Evolutionary conservation across 2,113 vertebrate species (phyloP), one percentile per base, ranked within the genome.

Genomic region (Reinhardtius hippoglossoides): DNA sequence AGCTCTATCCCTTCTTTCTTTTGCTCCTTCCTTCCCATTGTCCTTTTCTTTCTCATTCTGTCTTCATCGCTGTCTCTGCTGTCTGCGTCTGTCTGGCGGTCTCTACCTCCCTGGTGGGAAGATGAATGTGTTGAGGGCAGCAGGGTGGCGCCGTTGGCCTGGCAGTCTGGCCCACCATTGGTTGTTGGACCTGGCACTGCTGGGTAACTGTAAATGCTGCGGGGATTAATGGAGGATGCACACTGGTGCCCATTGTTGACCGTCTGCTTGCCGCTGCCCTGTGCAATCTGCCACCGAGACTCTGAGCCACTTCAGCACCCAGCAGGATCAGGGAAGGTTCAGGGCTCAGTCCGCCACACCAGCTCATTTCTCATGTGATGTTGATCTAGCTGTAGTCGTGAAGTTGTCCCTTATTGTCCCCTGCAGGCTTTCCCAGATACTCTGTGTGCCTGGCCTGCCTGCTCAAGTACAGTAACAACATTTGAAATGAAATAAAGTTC

Each of bases 221-320:
- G 40, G 91, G 91, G 89, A 93, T 92, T 93, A 91, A 93, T 90
- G 84, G 84, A 85, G 78, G 85, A 86, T 87, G 83, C 89, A 89
- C 82, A 86, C 87, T 89, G 88, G 70, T 87, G 84, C 81, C 82
- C 87, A 90, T 92, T 92, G 90, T 92, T 85, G 79, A 83, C 72
- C 82, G 80, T 90, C 92, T 91, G 87, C 87, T 85, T 35, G 37
- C 62, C 58, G 21, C 72, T 74, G 83, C 76, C 86, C 69, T 10
- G 52, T 74, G 72, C 91, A 93, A 91, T 92, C 92, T 93, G 92
- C 90, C 74, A 44, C 67, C 0, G 70, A 82, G 88, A 81, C 78
- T 78, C 68, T 42, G 74, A 88, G 84, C 81, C 74, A 74, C 83
- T 88, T 81, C 76, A 57, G 46, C 57, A 66, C 81, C 71, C 82